Evolutionary conservation across 1,140 invertebrate species (phyloP).

Genomic region (Hermetia illucens): DNA sequence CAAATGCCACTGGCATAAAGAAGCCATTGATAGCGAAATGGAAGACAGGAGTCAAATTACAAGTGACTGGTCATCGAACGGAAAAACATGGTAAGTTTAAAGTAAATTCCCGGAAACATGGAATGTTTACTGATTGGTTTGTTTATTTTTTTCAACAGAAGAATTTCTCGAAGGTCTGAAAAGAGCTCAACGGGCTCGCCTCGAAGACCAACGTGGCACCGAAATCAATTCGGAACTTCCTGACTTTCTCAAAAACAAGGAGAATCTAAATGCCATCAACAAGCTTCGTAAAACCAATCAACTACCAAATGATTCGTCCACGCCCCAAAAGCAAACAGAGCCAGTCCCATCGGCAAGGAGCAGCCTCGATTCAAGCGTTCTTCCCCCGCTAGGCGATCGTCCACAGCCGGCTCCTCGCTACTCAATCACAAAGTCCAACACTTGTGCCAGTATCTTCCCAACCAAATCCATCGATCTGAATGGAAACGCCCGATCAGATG

Average conservation of each 20-base stretch:
- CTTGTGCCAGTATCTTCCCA: too few species aligned
- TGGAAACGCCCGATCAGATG: not conserved
- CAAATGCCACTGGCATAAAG: conserved; percentile 16
- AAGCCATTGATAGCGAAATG: conserved; percentile 53
- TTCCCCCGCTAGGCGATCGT: not conserved
- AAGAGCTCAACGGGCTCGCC: conserved; percentile 52
- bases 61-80: conserved; percentile 44
- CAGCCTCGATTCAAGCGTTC: not conserved
- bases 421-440: conserved; percentile 21
- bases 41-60: conserved; percentile 51
- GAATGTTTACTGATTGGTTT: not conserved
- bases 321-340: too few species aligned
- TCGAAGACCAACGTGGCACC: conserved; percentile 70
- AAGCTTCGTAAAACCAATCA: conserved; percentile 13
- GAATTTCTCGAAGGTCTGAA: conserved; percentile 62
- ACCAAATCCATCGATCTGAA: not conserved
- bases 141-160: conserved; percentile 19
- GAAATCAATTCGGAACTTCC: conserved; percentile 69
- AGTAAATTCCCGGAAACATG: too few species aligned
- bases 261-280: conserved; percentile 24
- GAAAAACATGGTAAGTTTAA: conserved; percentile 50
- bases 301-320: too few species aligned
- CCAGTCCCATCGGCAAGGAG: not conserved
- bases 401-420: conserved; percentile 26
- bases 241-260: conserved; percentile 56